A percentile compares a stretch with the other conserved stretches of the same genome.
Evolutionary conservation across 2,888 invertebrate genomes (phyloP).

Genomic region (Steinernema scapterisci): DNA sequence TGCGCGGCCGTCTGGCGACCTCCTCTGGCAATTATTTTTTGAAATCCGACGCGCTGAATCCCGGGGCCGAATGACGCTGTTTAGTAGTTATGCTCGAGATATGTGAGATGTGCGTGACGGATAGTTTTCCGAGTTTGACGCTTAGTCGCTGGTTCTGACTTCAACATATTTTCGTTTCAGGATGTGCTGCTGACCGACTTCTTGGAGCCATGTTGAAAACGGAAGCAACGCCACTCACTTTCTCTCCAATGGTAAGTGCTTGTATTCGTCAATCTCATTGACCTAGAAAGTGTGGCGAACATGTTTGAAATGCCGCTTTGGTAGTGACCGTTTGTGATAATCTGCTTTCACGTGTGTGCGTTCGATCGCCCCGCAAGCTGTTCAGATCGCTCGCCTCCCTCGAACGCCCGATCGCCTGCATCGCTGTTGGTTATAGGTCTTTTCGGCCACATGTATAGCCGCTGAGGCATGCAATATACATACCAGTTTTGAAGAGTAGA

Average conservation of each 20-base stretch:
- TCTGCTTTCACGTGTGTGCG: conserved; percentile 27
- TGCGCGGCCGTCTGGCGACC: conserved; percentile 20
- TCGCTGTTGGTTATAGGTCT: conserved; percentile 15
- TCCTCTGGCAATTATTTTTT: conserved; percentile 27
- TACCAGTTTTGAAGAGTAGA: conserved; percentile 22
- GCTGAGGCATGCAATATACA: conserved; percentile 24
- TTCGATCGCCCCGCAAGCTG: not conserved
- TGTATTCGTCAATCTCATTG: conserved; percentile 27
- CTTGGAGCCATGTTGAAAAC: not conserved
- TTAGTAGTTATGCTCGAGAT: conserved; percentile 14
- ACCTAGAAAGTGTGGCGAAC: conserved; percentile 28
- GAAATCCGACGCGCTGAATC: conserved; percentile 16
- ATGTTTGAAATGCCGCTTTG: conserved; percentile 29
- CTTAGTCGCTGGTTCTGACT: conserved; percentile 4
- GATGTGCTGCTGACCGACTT: not conserved
- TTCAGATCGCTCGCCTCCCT: conserved; percentile 18
- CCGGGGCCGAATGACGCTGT: conserved; percentile 12
- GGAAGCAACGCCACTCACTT: conserved; percentile 13
- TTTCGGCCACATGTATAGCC: conserved; percentile 21
- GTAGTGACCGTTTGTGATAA: conserved; percentile 28
- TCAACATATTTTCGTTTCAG: not conserved
- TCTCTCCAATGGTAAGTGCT: conserved; percentile 21
- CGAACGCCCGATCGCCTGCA: conserved; percentile 21
- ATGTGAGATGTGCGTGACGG: conserved; percentile 26
- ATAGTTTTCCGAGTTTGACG: conserved; percentile 7